Conservation (phyloP, 35 echinoderm and acorn worm genomes). For the Lytechinus pictus region DNA sequence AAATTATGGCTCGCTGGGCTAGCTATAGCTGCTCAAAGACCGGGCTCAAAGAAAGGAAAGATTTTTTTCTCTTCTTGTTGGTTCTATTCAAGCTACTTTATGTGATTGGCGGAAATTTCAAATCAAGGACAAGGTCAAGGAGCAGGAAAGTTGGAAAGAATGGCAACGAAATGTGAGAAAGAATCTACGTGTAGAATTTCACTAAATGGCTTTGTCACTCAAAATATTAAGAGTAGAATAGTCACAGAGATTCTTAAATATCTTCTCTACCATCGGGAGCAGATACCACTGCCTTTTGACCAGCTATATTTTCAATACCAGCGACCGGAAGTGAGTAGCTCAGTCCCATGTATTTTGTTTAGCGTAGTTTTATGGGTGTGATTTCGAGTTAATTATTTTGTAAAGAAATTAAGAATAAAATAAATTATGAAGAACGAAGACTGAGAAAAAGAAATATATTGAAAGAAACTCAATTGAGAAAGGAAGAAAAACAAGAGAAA, state of each 20-base stretch:
- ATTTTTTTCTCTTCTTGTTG: too few relatives aligned
- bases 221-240: conserved; percentile 35
- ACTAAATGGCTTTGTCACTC: conserved; percentile 30
- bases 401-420: too few relatives aligned
- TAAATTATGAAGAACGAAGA: too few relatives aligned
- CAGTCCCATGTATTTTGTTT: conserved; percentile 17
- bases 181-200: background rate
- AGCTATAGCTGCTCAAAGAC: too few relatives aligned
- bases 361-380: background rate
- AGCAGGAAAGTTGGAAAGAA: background rate
- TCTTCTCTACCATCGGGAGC: conserved; percentile 74
- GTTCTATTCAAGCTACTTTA: background rate
- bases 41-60: too few relatives aligned
- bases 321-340: conserved; percentile 12
- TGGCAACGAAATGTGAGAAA: background rate
- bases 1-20: too few relatives aligned
- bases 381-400: too few relatives aligned
- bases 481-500: too few relatives aligned
- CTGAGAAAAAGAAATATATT: too few relatives aligned
- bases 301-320: conserved; percentile 61
- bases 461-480: too few relatives aligned
- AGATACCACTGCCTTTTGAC: conserved; percentile 78
- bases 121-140: background rate
- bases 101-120: background rate
- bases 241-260: conserved; percentile 74